These are phyloP conservation scores for Acropora tenuis DNA, from an alignment of 64 coral and sea anemone genomes.

Conservation along the genomic window DNA sequence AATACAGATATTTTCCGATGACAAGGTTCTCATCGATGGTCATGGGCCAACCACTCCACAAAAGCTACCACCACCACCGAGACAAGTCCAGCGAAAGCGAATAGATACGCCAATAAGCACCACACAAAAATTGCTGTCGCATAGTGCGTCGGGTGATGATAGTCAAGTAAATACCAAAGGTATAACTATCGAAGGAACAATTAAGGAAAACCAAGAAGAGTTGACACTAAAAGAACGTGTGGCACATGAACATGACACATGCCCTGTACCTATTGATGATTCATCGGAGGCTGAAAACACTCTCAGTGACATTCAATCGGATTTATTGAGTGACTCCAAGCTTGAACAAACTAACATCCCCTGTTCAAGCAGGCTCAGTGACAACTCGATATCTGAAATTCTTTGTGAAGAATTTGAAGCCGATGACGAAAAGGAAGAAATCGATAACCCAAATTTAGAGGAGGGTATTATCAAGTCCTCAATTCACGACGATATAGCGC, in stretches of 20 bases:
- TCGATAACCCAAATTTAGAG: background rate
- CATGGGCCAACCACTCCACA: background rate
- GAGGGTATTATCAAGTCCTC: background rate
- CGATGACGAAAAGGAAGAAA: background rate
- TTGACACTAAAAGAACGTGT: background rate
- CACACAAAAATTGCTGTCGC: background rate
- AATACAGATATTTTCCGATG: constrained; percentile 16
- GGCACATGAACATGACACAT: background rate
- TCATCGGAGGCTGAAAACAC: constrained; percentile 14
- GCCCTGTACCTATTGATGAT: background rate
- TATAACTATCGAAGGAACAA: background rate
- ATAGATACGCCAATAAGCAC: background rate
- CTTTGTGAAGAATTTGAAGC: constrained; percentile 23
- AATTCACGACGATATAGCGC: constrained; percentile 14
- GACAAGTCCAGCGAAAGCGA: constrained; percentile 19
- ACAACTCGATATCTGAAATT: constrained; percentile 21
- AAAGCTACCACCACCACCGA: constrained; percentile 23
- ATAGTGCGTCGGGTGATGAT: background rate
- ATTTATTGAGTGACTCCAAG: constrained; percentile 36
- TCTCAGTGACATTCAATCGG: constrained; percentile 24
- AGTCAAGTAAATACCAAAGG: background rate
- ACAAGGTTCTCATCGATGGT: background rate
- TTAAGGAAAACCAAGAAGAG: background rate
- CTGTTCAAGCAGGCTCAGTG: background rate
- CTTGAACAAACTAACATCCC: background rate